Evolutionary conservation across 2,888 invertebrate genomes (phyloP), one percentile per base, ranked within the genome.

Genomic region (Agriotes lineatus): DNA sequence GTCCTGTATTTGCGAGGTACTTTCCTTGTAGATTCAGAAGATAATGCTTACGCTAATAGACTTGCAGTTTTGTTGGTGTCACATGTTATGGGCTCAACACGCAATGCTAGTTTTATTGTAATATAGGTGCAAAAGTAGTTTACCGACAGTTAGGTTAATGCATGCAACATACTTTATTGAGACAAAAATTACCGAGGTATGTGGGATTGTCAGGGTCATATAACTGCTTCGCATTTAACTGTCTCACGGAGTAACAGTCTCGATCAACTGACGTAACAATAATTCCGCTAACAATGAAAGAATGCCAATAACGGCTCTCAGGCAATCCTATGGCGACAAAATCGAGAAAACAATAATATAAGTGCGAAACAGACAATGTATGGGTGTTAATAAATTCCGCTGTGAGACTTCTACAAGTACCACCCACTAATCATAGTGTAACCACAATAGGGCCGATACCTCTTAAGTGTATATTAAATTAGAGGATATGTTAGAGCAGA

Each of bases 141-240:
- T 58, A 58, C 6, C 12, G 58, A 44, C 59, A 60, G 59, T 45
- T 45, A 52, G 12, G 14, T 22, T 33, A 48, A 60, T 48, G 33
- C 48, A 45, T 45, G 33, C 59, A 35, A 61, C 61, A 61, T 22
- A 45, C 18, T 33, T n/a, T 22, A 33, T 19, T 18, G 7, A 12
- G 20, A 30, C 35, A 16, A 61, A 61, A 61, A 60, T 45, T 35
- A 61, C 61, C 20, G 35, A 35, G 61, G 54, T 42, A 62, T 62
- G 62, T 62, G 54, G 62, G 62, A 62, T 62, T 54, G 62, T 62
- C 62, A 62, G 54, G 62, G 62, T 62, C 62, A 30, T 39, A 62
- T 52, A 62, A 62, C 62, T 62, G 62, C 52, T 62, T 62, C 54
- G 20, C 16, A 52, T 54, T 62, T 62, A 54, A 33, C 42, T 62